Evolutionary conservation across 2,113 vertebrate species (phyloP).

Genomic region (Chaetodon trifascialis): DNA sequence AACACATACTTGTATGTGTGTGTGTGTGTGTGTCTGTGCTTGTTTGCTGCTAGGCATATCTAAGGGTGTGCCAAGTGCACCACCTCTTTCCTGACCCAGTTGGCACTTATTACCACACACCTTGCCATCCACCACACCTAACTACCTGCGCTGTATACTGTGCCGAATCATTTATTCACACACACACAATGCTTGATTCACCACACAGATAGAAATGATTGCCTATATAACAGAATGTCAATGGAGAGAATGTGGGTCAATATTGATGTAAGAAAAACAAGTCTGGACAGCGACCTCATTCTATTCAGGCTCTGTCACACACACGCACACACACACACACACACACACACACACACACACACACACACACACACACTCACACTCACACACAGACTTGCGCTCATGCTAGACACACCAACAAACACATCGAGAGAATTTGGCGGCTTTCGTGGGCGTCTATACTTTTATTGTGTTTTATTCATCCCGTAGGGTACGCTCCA

Average conservation of each 20-base stretch:
- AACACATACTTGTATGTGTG: not conserved
- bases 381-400: not conserved
- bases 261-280: conserved; percentile 45
- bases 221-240: conserved; percentile 32
- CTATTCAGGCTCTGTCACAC: not conserved
- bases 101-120: conserved; percentile 46
- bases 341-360: not conserved
- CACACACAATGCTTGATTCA: conserved; percentile 4
- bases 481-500: conserved; percentile 26
- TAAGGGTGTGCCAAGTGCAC: conserved; percentile 39
- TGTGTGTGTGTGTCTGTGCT: not conserved
- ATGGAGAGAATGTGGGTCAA: conserved; percentile 54
- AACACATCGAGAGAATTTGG: not conserved
- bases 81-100: conserved; percentile 70
- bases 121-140: conserved; percentile 35
- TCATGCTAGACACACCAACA: not conserved
- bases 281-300: not conserved
- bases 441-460: not conserved
- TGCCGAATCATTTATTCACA: conserved; percentile 42
- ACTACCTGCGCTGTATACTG: conserved; percentile 17
- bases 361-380: not conserved
- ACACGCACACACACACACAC: not conserved
- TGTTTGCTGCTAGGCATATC: conserved; percentile 2
- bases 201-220: conserved; percentile 6
- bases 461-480: conserved; percentile 48